Conservation (phyloP, 2,113 vertebrate genomes). For the Oxygymnocypris stewartii region DNA sequence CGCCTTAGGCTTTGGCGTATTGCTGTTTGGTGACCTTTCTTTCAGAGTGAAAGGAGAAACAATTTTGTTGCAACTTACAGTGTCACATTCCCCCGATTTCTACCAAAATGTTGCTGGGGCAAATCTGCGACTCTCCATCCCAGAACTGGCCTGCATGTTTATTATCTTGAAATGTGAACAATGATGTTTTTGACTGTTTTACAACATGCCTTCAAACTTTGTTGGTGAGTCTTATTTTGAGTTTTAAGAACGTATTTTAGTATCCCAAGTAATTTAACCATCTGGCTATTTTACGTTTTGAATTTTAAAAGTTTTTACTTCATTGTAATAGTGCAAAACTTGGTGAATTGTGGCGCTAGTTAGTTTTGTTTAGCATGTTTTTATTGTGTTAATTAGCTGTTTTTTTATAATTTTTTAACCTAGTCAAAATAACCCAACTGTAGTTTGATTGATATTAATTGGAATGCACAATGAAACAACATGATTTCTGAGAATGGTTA, state of each 20-base stretch:
- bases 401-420: no score
- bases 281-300: background rate
- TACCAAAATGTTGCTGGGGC: background rate
- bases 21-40: constrained; percentile 49
- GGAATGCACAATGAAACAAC: no score
- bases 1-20: constrained; percentile 21
- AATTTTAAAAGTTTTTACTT: background rate
- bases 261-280: background rate
- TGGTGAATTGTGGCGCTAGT: no score
- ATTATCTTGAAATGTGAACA: background rate
- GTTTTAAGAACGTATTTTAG: background rate
- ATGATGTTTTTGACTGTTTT: background rate
- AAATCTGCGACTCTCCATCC: background rate
- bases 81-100: background rate
- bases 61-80: background rate
- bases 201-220: background rate
- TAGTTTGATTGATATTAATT: no score
- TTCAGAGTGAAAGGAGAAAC: constrained; percentile 17
- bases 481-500: no score
- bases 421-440: no score
- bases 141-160: background rate
- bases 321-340: no score
- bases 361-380: no score
- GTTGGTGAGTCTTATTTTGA: background rate
- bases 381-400: no score